Evolutionary conservation across 2,113 vertebrate genomes (phyloP).

Genomic region (Panurus biarmicus): DNA sequence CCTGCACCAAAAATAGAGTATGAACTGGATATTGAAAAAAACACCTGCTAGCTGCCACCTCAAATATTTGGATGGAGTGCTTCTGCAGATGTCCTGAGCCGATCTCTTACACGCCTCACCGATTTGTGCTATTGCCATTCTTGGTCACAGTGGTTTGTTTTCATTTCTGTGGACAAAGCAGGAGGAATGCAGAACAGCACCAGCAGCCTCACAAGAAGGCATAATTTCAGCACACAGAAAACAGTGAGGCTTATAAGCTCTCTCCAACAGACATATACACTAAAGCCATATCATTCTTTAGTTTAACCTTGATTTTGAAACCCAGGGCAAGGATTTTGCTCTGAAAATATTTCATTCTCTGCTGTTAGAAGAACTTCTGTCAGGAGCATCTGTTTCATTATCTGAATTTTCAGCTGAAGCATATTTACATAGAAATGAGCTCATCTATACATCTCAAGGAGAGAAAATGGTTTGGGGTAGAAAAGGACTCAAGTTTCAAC

Average conservation of each 20-base stretch:
- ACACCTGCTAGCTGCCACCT: constrained; percentile 38
- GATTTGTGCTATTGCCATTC: constrained; percentile 31
- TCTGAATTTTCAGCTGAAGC: neutral
- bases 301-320: neutral
- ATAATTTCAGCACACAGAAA: neutral
- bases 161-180: constrained; percentile 12
- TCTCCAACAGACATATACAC: neutral
- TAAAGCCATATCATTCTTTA: neutral
- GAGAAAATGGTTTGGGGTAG: neutral
- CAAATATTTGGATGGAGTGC: constrained; percentile 11
- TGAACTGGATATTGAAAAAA: constrained; percentile 17
- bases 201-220: neutral
- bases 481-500: neutral
- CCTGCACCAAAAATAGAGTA: neutral
- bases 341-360: neutral
- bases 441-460: neutral
- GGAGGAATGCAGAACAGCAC: constrained; percentile 22
- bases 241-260: neutral
- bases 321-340: neutral
- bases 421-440: neutral
- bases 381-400: neutral
- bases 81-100: neutral
- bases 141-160: constrained; percentile 43
- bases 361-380: neutral
- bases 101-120: neutral